Evolutionary conservation across 2,113 vertebrate genomes (phyloP).

Genomic region (Drymodes brunneopygia): DNA sequence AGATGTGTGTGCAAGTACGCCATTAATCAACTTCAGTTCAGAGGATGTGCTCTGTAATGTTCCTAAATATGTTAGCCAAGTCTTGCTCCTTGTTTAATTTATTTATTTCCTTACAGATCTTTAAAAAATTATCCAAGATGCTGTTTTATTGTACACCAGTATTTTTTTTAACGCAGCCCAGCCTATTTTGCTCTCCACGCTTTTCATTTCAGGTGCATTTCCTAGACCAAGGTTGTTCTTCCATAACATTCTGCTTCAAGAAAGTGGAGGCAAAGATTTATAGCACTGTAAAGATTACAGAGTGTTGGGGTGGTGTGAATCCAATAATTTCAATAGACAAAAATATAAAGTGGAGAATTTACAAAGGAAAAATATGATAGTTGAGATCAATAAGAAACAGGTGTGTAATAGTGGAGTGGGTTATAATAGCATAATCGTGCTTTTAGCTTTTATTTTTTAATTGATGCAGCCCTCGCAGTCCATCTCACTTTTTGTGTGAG

Average conservation of each 20-base stretch:
- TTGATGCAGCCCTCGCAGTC: background rate
- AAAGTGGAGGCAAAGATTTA: background rate
- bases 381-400: background rate
- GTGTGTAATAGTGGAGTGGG: background rate
- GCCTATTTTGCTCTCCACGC: background rate
- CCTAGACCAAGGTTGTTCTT: accelerated
- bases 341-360: background rate
- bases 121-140: background rate
- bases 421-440: background rate
- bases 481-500: background rate
- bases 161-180: background rate
- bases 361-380: background rate
- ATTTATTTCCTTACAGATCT: background rate
- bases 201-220: background rate
- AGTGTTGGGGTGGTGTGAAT: background rate
- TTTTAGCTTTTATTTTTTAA: background rate
- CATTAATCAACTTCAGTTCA: background rate
- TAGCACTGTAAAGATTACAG: background rate
- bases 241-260: background rate
- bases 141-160: background rate
- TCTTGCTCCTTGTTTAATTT: background rate
- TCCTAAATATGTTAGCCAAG: background rate
- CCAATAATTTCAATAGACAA: background rate
- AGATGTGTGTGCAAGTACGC: background rate
- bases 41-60: background rate